Conservation (phyloP, 2,113 vertebrate genomes). For the Zosterops pallidus region DNA sequence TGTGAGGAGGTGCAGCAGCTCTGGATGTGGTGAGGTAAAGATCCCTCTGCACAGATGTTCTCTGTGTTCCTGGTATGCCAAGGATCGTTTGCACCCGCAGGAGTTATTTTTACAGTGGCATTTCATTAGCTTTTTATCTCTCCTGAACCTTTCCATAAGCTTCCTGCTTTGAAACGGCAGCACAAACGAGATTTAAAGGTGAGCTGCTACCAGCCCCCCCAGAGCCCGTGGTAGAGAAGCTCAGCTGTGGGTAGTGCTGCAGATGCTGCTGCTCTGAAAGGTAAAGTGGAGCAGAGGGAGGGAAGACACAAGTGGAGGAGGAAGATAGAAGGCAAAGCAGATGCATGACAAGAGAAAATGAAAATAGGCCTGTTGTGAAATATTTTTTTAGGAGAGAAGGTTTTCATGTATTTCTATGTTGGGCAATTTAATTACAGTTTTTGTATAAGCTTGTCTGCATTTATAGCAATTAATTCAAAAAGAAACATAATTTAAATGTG, state of each 20-base stretch:
- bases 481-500: neutral
- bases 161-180: neutral
- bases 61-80: neutral
- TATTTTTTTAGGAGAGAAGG: neutral
- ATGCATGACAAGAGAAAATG: neutral
- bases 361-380: neutral
- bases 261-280: neutral
- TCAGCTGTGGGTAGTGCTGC: neutral
- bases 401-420: neutral
- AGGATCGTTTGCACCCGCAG: fast-evolving
- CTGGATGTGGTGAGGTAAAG: neutral
- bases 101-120: neutral
- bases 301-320: neutral
- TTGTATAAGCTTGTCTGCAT: neutral
- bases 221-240: neutral
- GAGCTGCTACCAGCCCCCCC: neutral
- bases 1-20: neutral
- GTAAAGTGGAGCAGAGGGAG: neutral
- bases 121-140: neutral
- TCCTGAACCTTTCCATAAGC: neutral
- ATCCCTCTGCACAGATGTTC: neutral
- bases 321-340: neutral
- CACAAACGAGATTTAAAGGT: neutral
- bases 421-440: neutral
- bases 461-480: neutral